Evolutionary conservation across 2,888 invertebrate genomes (phyloP), one percentile per base, ranked within the genome.

Genomic region (Scrobipalpa atriplicella): DNA sequence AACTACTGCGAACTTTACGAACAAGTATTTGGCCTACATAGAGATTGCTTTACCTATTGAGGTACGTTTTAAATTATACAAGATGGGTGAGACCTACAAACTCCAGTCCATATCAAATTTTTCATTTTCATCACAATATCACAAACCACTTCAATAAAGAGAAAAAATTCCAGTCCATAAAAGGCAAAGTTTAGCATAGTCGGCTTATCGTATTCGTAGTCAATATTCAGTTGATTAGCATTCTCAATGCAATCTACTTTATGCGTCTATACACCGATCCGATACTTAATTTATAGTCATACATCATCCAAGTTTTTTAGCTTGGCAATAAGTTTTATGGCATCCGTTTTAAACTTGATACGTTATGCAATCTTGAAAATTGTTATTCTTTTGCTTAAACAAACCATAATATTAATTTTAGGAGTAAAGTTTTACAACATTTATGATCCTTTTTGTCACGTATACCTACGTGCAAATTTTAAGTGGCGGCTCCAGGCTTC

Each of bases 401-500:
- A 39, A 3, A 47, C n/a, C 47, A 47, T 47, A 47, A 47, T 47
- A 7, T 47, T 47, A n/a, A 47, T 47, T 47, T 56, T 56, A 9
- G 13, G 13, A 56, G 21, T 38, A n/a, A 7, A 36, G n/a, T 36
- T 58, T 38, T 19, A 18, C 19, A 8, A 52, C 52, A 36, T 58
- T 36, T 64, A 64, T 51, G 8, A 10, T 54, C 16, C 19, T 62
- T 39, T 8, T 9, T 54, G 7, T 18, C 47, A 13, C 16, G 36
- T 36, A 16, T 29, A 19, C 6, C 5, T 18, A 19, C 6, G 11
- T 18, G 10, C n/a, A 38, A 62, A 58, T 9, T 51, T 64, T 60
- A 39, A 51, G 36, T 39, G 18, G 29, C 18, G 54, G 60, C 71
- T 72, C 72, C 74, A 69, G 69, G 72, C 73, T 78, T 78, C 75